A percentile compares a stretch with the other conserved stretches of the same genome.
phyloP scores from a whole-genome alignment of 2,797 vertebrate species.

The Petrocephalus schoutedeni region DNA sequence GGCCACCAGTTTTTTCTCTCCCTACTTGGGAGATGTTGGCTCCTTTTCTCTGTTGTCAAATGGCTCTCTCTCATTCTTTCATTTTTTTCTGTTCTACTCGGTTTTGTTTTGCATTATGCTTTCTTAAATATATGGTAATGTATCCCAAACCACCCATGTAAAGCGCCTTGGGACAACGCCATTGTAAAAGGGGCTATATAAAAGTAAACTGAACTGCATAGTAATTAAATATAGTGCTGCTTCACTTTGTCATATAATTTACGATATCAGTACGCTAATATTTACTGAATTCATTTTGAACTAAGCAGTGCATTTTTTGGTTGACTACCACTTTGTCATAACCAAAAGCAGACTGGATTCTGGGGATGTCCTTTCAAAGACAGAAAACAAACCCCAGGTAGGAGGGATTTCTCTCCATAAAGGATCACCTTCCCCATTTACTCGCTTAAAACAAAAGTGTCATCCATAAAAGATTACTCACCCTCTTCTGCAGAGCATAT shows the following conservation, averaged over 20 bases:
- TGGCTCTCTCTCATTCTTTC: too few relatives aligned
- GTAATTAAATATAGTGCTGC: background rate
- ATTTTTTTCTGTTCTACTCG: too few relatives aligned
- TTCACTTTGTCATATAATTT: background rate
- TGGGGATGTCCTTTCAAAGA: background rate
- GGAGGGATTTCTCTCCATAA: background rate
- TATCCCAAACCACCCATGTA: too few relatives aligned
- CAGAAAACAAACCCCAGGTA: background rate
- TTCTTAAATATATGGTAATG: too few relatives aligned
- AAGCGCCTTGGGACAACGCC: too few relatives aligned
- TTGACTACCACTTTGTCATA: background rate
- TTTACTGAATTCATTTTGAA: background rate
- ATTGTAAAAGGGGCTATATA: too few relatives aligned
- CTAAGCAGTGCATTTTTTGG: background rate
- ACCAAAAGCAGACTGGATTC: too few relatives aligned
- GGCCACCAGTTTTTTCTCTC: too few relatives aligned
- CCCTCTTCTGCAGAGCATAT: background rate
- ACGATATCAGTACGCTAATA: background rate
- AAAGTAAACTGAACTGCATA: background rate
- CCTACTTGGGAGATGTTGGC: too few relatives aligned
- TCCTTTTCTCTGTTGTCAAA: too few relatives aligned
- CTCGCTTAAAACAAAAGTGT: background rate
- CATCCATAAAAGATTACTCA: constrained; percentile 2
- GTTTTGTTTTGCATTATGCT: too few relatives aligned
- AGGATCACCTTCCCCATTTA: background rate